Percentiles rank a stretch among this genome's conserved stretches.
phyloP scores from a whole-genome alignment of 2,113 vertebrate species.

The Hyperopisus bebe region DNA sequence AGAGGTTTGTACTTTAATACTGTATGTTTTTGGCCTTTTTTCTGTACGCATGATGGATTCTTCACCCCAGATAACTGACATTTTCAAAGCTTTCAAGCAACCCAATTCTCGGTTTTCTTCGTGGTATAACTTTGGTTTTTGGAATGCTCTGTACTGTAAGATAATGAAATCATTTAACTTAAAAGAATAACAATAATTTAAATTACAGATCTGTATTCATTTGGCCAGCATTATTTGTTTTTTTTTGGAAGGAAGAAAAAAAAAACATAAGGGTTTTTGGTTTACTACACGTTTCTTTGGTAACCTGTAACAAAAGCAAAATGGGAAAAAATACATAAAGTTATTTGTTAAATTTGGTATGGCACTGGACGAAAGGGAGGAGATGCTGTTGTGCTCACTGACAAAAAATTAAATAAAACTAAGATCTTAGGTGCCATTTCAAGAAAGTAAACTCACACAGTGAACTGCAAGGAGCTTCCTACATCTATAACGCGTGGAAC shows the following conservation, averaged over 20 bases:
- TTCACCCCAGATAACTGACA: slow-evolving; percentile 36
- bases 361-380: slow-evolving; percentile 50
- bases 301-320: slow-evolving; percentile 75
- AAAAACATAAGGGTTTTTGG: slow-evolving; percentile 66
- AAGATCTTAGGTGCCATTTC: slow-evolving; percentile 51
- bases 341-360: slow-evolving; percentile 61
- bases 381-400: slow-evolving; percentile 50
- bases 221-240: slow-evolving; percentile 50
- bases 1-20: slow-evolving; percentile 49
- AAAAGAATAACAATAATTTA: slow-evolving; percentile 43
- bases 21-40: slow-evolving; percentile 52
- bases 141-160: slow-evolving; percentile 64
- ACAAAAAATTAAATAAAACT: slow-evolving; percentile 40
- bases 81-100: slow-evolving; percentile 48
- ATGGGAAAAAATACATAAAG: slow-evolving; percentile 49
- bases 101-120: slow-evolving; percentile 47
- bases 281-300: slow-evolving; percentile 75
- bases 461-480: slow-evolving; percentile 60
- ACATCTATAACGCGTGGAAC: slow-evolving; percentile 59
- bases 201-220: slow-evolving; percentile 57
- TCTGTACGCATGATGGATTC: slow-evolving; percentile 40
- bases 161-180: slow-evolving; percentile 43
- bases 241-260: slow-evolving; percentile 38
- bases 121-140: slow-evolving; percentile 65
- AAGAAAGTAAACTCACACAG: slow-evolving; percentile 62